Percentiles rank a stretch among this genome's conserved stretches.
Evolutionary conservation across 2,888 invertebrate species (phyloP).

Genomic region (Dynastes tityus): DNA sequence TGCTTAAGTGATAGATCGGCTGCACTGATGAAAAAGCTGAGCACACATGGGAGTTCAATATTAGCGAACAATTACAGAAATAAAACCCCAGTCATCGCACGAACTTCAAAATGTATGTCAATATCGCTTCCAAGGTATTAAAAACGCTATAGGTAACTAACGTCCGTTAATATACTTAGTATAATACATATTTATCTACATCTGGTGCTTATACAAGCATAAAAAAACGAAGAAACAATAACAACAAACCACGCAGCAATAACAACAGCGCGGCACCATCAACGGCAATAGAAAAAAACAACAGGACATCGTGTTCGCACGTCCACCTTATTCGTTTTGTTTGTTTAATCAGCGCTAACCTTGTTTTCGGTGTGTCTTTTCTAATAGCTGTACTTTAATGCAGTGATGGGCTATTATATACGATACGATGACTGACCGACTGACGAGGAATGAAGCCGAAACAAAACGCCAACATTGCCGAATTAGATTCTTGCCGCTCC

Average conservation of each 20-base stretch:
- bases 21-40: no score
- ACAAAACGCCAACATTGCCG: not conserved
- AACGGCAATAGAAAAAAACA: not conserved
- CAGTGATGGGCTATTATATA: not conserved
- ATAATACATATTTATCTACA: not conserved
- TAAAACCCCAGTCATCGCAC: not conserved
- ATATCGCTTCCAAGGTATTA: constrained; percentile 14
- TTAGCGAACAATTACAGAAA: constrained; percentile 1
- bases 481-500: no score
- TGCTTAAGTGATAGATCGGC: no score
- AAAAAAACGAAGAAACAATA: not conserved
- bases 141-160: not conserved
- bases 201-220: not conserved
- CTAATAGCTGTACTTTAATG: constrained; percentile 9
- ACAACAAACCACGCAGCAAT: constrained; percentile 7
- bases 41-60: not conserved
- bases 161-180: not conserved
- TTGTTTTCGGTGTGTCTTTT: constrained; percentile 18
- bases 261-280: not conserved
- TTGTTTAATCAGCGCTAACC: constrained; percentile 44
- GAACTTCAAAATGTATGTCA: constrained; percentile 4
- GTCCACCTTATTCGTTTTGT: constrained; percentile 37
- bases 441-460: not conserved
- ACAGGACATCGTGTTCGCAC: not conserved
- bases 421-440: constrained; percentile 1